Evolutionary conservation across 2,113 vertebrate genomes (phyloP), one percentile per base, ranked within the genome.

Genomic region (Hippotragus niger): DNA sequence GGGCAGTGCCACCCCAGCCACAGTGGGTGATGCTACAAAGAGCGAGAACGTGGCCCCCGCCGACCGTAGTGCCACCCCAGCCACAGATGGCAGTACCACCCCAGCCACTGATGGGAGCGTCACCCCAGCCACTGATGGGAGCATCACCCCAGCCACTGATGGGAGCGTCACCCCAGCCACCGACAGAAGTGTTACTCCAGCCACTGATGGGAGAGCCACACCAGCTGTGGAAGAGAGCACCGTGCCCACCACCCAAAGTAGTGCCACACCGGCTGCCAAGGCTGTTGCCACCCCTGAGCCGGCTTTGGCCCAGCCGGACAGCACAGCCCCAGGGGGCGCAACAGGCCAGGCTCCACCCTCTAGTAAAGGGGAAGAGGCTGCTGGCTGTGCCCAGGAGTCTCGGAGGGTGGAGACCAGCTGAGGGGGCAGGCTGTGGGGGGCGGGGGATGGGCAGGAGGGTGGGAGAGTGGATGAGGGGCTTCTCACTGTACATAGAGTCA

Each of bases 321-420:
- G 98, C 98, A 98, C 97, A 25, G 98, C 96, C 64, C 96, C 97
- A 85, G 98, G 97, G 23, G 98, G 94, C 60, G 90, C 97, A 1
- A 98, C 82, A 21, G 96, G 96, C n/a, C 98, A 94, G 8, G 98
- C 98, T 80, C 97, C 98, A n/a, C 92, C 99, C 97, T 45, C 99
- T 98, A 99, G 99, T 97, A 99, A 99, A 1, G 99, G 99, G 92
- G 99, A 99, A 53, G 98, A 98, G 81, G 97, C 97, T 23, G 88
- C 99, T 43, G 84, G 98, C 27, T 96, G 97, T 64, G 97, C 98
- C 47, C 97, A 97, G 29, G 98, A 99, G 97, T 98, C 98, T 55
- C 98, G 93, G 60, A 98, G 98, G 27, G 99, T 99, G 98, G 99
- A 99, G 98, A 98, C 98, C 71, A 99, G 99, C 98, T 99, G 99